phyloP scores from a whole-genome alignment of 2,113 vertebrate species.

The Istiophorus platypterus region DNA sequence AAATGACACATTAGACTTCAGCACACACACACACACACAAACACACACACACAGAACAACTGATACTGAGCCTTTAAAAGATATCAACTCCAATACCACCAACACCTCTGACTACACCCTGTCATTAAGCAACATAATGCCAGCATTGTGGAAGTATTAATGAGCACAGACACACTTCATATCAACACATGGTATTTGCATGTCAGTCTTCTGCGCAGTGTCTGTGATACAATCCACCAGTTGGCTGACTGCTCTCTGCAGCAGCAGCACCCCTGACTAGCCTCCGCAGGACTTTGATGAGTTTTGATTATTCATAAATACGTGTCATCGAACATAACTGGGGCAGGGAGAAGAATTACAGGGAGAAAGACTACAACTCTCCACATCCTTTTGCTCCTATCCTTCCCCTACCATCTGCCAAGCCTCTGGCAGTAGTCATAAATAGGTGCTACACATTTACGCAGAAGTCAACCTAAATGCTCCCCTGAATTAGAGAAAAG shows the following conservation, averaged over 20 bases:
- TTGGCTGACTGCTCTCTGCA: constrained; percentile 27
- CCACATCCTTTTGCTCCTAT: constrained; percentile 2
- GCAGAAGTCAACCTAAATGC: constrained; percentile 8
- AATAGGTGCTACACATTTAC: constrained; percentile 26
- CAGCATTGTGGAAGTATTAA: not conserved
- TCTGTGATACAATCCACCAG: not conserved
- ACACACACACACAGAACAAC: constrained; percentile 7
- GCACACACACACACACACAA: constrained; percentile 6
- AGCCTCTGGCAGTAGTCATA: constrained; percentile 37
- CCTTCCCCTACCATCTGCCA: constrained; percentile 46
- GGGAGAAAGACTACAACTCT: constrained; percentile 47
- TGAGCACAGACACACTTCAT: not conserved
- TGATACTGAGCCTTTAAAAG: not conserved
- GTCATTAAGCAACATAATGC: not conserved
- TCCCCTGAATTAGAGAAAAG: constrained; percentile 8
- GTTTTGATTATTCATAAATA: constrained; percentile 73
- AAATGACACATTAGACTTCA: constrained; percentile 8
- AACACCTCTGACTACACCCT: not conserved
- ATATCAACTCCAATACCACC: not conserved
- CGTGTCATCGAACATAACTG: constrained; percentile 55
- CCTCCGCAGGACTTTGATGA: constrained; percentile 41
- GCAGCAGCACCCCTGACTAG: constrained; percentile 38
- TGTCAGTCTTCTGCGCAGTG: constrained; percentile 3
- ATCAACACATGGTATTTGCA: constrained; percentile 19
- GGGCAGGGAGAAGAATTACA: constrained; percentile 46